Conservation (phyloP, 2,113 vertebrate species). For the Podocnemis expansa region DNA sequence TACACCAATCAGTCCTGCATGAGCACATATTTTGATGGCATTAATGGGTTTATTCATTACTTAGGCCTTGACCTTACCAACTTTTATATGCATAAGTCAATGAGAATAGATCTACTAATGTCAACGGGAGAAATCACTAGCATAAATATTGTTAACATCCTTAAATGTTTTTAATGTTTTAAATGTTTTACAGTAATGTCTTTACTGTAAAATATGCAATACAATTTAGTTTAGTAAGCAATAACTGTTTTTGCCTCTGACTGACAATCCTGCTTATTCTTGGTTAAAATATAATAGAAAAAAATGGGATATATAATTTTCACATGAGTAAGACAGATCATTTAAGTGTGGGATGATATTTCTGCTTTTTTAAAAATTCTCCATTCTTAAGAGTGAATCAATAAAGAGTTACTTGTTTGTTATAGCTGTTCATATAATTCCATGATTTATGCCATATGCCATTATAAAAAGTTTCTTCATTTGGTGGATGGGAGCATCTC, state of each 20-base stretch:
- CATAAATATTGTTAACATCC: neutral
- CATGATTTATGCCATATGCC: too few relatives aligned
- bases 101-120: rapidly evolving
- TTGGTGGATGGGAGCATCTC: constrained; percentile 20
- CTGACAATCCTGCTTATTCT: constrained; percentile 24
- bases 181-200: neutral
- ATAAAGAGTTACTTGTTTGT: constrained; percentile 65
- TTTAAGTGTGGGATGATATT: constrained; percentile 58
- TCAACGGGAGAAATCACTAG: neutral
- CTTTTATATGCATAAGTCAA: neutral
- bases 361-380: constrained; percentile 63
- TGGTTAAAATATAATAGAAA: constrained; percentile 47
- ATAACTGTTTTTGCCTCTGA: constrained; percentile 33
- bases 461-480: constrained; percentile 63
- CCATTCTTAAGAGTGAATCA: constrained; percentile 67
- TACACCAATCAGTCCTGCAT: neutral
- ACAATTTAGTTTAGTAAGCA: neutral
- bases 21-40: neutral
- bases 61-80: neutral
- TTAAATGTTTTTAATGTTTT: neutral
- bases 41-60: neutral
- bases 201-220: constrained; percentile 4
- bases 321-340: constrained; percentile 51
- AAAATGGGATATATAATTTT: constrained; percentile 64
- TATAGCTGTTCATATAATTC: constrained; percentile 71